Evolutionary conservation across 2,797 vertebrate genomes (phyloP).

Genomic region (Rhynchotus rufescens): DNA sequence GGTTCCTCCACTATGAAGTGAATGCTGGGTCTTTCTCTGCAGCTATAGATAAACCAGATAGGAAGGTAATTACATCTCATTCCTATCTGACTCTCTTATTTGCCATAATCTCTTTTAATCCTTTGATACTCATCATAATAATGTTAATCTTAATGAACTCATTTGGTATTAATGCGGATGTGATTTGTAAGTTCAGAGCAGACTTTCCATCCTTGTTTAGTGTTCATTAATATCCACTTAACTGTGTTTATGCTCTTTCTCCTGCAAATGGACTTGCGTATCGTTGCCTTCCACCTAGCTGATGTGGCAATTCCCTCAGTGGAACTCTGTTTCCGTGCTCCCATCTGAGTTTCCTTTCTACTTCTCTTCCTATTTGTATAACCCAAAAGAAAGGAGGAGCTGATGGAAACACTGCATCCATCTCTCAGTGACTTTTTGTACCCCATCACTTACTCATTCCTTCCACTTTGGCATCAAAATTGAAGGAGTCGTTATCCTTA

Average conservation of each 20-base stretch:
- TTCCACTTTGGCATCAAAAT: not conserved
- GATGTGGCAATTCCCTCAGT: slow-evolving; percentile 24
- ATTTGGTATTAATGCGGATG: slow-evolving; percentile 77
- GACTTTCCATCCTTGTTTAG: slow-evolving; percentile 67
- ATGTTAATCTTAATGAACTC: slow-evolving; percentile 79
- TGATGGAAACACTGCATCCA: not conserved
- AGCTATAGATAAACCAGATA: slow-evolving; percentile 65
- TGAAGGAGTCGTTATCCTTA: not conserved
- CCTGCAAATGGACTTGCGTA: not conserved
- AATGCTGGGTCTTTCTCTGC: slow-evolving; percentile 56
- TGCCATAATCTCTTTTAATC: slow-evolving; percentile 78
- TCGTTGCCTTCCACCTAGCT: slow-evolving; percentile 30
- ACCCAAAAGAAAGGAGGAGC: not conserved
- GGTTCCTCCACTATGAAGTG: slow-evolving; percentile 29
- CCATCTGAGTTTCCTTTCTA: slow-evolving; percentile 31
- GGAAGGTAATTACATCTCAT: slow-evolving; percentile 47
- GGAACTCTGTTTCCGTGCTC: slow-evolving; percentile 20
- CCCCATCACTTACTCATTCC: not conserved
- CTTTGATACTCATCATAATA: slow-evolving; percentile 80
- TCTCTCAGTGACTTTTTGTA: not conserved
- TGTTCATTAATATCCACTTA: slow-evolving; percentile 66
- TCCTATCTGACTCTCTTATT: slow-evolving; percentile 70
- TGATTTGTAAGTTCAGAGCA: slow-evolving; percentile 72
- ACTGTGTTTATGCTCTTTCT: slow-evolving; percentile 40
- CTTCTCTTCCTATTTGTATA: not conserved